Evolutionary conservation across 2,797 vertebrate genomes (phyloP), one percentile per base, ranked within the genome.

Genomic region (Silurus lanzhouensis): DNA sequence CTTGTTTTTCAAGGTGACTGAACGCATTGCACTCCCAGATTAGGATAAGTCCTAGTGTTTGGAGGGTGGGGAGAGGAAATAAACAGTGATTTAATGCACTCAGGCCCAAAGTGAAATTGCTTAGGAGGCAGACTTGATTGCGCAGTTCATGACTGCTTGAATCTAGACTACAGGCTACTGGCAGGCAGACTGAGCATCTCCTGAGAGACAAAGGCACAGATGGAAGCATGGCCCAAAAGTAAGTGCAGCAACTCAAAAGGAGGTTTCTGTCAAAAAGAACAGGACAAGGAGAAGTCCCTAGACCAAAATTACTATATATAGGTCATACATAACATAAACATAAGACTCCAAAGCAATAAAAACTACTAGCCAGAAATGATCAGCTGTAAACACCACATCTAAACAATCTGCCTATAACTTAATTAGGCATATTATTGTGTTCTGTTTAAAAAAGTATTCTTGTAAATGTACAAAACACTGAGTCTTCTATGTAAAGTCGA

Each of bases 1-100:
- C 22, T 66, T 25, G 70, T 66, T 55, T 81, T 68, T 44, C 25
- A 85, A 85, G 55, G 66, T 79, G 75, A 52, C 52, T 70, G 31
- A 84, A 48, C 25, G 10, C 68, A 67, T 60, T 84, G 64, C 31
- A 46, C 31, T 46, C 31, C 7, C n/a, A 46, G 38, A 25, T 57
- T 57, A 17, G 20, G 13, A 77, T 58, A 78, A 58, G 27, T 79
- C 64, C 58, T 27, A 20, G 22, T 27, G 48, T 79, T 78, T 46
- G 57, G 20, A 63, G 20, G 58, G 8, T 7, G 48, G 3, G 12
- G 27, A 63, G 22, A 27, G 17, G 55, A 22, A 60, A 85, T 52
- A 71, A 22, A 57, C 14, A 19, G 48, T 1, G 15, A 61, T 63
- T 61, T 31, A 14, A 12, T 80, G 38, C 14, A 52, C 38, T 81